phyloP scores from a whole-genome alignment of 2,888 invertebrate genomes.

The Synergus laeviventris region DNA sequence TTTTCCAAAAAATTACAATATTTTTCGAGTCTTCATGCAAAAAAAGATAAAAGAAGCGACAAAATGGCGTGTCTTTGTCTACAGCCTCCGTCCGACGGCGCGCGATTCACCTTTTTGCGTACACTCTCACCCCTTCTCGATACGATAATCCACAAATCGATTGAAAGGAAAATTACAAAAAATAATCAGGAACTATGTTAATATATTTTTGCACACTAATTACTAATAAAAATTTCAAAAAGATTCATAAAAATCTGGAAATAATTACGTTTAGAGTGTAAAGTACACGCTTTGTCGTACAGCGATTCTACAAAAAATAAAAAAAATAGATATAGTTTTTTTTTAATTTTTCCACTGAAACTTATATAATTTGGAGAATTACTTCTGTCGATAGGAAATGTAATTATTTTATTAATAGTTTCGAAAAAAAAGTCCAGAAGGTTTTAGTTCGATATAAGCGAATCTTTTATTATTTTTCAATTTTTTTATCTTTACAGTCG shows the following conservation, averaged over 20 bases:
- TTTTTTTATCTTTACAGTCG: neutral
- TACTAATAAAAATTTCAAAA: neutral
- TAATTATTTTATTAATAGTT: neutral
- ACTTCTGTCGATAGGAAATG: neutral
- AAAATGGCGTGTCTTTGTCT: constrained; percentile 43
- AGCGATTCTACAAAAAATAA: neutral
- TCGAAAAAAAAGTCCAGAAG: neutral
- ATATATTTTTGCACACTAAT: neutral
- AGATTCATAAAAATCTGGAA: neutral
- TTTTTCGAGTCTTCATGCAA: neutral
- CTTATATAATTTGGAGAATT: neutral
- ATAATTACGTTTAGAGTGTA: neutral
- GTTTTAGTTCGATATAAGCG: neutral
- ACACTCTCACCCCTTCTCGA: neutral
- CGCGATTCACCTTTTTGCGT: constrained; percentile 33
- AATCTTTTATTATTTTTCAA: neutral
- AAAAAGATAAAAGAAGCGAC: constrained; percentile 22
- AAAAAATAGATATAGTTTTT: neutral
- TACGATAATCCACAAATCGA: neutral
- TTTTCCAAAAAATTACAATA: neutral
- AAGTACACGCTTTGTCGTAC: neutral
- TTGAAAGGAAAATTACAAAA: neutral
- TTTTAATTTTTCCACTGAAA: neutral
- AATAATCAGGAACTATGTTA: neutral
- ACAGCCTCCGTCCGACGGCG: constrained; percentile 57